Conservation (phyloP, 2,113 vertebrate genomes). For the Halcyon malimbica region DNA sequence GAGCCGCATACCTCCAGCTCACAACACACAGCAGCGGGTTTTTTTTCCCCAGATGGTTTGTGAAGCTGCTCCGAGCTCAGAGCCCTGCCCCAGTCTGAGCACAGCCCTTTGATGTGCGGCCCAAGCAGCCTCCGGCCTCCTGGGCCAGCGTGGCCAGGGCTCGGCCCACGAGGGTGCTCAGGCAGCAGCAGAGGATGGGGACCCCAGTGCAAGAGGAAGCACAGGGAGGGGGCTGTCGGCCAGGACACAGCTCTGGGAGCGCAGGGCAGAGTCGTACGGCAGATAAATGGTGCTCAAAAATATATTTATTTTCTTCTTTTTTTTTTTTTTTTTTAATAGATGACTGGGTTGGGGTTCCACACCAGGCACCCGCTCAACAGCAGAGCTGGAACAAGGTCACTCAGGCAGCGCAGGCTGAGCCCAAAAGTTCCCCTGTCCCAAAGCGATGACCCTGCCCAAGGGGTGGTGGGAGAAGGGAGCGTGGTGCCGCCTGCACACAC, state of each 20-base stretch:
- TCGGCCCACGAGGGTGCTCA: too few relatives aligned
- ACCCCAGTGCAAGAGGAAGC: not conserved
- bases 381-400: not conserved
- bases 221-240: not conserved
- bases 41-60: not conserved
- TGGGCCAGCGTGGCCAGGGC: not conserved
- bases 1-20: not conserved
- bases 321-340: not conserved
- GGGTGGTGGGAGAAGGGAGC: not conserved
- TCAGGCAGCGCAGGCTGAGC: not conserved
- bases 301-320: not conserved
- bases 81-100: too few relatives aligned
- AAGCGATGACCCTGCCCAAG: rapidly evolving
- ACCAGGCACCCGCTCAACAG: not conserved
- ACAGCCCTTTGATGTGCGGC: rapidly evolving
- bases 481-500: not conserved
- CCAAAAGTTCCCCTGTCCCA: too few relatives aligned
- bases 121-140: not conserved
- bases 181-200: too few relatives aligned
- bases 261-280: not conserved
- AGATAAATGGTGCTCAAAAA: not conserved
- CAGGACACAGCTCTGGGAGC: not conserved
- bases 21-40: rapidly evolving
- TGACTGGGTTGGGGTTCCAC: not conserved
- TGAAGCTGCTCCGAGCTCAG: not conserved